phyloP scores from a whole-genome alignment of 2,797 vertebrate genomes.

The Buceros bicornis region DNA sequence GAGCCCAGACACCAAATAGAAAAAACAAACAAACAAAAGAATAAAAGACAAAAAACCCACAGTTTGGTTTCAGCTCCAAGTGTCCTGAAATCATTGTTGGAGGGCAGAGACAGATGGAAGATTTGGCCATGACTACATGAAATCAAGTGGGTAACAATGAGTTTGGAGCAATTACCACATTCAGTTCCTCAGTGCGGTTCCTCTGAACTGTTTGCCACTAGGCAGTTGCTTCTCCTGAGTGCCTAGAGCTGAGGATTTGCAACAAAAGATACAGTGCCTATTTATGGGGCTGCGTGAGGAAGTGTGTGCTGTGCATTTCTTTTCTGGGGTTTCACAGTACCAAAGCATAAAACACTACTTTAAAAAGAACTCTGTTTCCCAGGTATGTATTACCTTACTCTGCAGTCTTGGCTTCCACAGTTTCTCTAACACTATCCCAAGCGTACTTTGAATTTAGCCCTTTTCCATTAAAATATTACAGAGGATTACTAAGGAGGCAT shows the following conservation, averaged over 20 bases:
- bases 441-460: not conserved
- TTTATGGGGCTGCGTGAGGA: not conserved
- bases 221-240: not conserved
- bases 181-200: conserved; percentile 8
- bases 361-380: not conserved
- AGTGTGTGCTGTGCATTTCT: not conserved
- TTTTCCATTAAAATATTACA: not conserved
- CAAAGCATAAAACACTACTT: not conserved
- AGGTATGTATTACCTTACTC: not conserved
- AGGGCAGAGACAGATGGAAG: conserved; percentile 73
- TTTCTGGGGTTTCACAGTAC: not conserved
- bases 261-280: not conserved
- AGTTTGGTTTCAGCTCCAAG: conserved; percentile 55
- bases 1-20: conserved; percentile 20
- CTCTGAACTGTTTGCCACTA: conserved; percentile 33
- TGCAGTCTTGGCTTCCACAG: not conserved
- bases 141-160: conserved; percentile 62
- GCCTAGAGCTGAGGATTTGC: conserved; percentile 31
- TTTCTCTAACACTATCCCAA: not conserved
- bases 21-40: too few species aligned
- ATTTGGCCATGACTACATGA: conserved; percentile 61
- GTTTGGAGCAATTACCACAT: conserved; percentile 37
- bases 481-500: not conserved
- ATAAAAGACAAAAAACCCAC: not conserved
- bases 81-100: conserved; percentile 68